These are phyloP conservation scores for Anas acuta DNA, from an alignment of 2,797 vertebrate genomes.

Conservation along the genomic window DNA sequence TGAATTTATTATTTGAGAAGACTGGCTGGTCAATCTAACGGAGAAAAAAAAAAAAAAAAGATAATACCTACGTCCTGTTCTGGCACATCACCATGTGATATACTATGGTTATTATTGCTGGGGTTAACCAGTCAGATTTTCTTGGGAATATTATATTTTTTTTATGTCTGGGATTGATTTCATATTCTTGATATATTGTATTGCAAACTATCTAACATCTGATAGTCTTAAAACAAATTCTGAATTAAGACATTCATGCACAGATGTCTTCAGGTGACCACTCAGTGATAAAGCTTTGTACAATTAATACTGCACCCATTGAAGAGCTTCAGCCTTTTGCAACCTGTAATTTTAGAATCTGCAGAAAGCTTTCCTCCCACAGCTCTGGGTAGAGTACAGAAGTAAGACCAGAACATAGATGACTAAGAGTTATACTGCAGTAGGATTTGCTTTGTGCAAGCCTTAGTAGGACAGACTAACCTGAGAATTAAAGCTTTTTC, in stretches of 20 bases:
- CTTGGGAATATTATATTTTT: neutral
- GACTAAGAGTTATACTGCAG: neutral
- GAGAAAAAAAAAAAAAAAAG: too few relatives aligned
- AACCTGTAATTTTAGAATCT: neutral
- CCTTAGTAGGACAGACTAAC: neutral
- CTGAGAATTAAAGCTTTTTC: neutral
- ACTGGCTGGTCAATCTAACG: neutral
- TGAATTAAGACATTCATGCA: fast-evolving
- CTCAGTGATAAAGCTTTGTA: too few relatives aligned
- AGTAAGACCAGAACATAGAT: neutral
- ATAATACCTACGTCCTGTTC: too few relatives aligned
- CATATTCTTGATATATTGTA: neutral
- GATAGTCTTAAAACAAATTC: neutral
- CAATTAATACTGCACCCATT: neutral
- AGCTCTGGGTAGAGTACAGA: neutral
- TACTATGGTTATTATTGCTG: neutral
- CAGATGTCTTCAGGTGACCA: neutral
- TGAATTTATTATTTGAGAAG: neutral
- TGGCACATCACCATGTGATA: too few relatives aligned
- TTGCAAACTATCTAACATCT: neutral
- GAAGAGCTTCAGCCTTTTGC: neutral
- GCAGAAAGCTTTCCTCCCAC: neutral
- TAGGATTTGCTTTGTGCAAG: neutral
- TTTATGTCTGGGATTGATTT: neutral
- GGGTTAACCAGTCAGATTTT: neutral